Evolutionary conservation across 1,140 invertebrate genomes (phyloP), one percentile per base, ranked within the genome.

Genomic region (Platyura marginata): DNA sequence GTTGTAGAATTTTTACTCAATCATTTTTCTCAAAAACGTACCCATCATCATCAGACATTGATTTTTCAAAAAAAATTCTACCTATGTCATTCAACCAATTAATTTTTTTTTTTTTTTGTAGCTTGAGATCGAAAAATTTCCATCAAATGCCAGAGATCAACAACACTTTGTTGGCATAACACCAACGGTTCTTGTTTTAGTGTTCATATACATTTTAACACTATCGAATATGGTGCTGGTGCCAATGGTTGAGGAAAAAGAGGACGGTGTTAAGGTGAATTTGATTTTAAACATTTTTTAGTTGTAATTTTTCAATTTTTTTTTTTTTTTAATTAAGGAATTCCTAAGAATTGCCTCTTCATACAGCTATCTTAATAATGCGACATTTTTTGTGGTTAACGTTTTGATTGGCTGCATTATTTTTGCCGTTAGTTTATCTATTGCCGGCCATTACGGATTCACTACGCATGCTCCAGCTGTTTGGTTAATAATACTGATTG

Each of bases 181-280:
- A 4, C 44, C 48, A 25, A 57, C 54, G 19, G 57, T 55, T 6
- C 46, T 48, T 21, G 20, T 60, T 3, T 53, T 48, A 21, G 47
- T 48, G 34, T 36, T 60, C 25, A 33, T 60, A 3, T 54, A 56
- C 16, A 49, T 36, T 39, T 44, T 56, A 2, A 20, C 57, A 8
- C n/a, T 60, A 37, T 40, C 58, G 4, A 50, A 48, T 20, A 60
- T 55, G 9, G 55, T 58, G 42, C 42, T 60, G 3, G 53, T 57
- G 18, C 56, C 57, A 3, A 45, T 57, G 32, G 58, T 61, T 1
- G 58, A 61, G 43, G 59, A 61, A 44, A 61, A 61, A 35, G 55
- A 57, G 39, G 53, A 57, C 47, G 59, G 59, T 1, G 25, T 60
- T 1, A 57, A 49, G 43, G 46, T 49, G 41, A 18, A 20, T 19